Evolutionary conservation across 2,797 vertebrate species (phyloP).

Genomic region (Sciurus carolinensis): DNA sequence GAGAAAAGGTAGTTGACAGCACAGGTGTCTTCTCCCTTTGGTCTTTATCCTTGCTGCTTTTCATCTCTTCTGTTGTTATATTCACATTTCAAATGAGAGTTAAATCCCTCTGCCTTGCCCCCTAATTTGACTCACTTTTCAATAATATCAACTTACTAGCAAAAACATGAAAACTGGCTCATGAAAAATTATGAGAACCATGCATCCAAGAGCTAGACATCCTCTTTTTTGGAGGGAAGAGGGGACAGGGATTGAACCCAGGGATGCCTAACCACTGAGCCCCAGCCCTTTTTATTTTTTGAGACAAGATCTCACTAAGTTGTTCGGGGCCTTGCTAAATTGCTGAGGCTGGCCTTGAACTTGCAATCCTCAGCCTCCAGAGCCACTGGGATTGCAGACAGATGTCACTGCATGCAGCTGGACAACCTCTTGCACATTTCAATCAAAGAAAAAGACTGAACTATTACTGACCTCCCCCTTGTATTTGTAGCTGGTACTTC

Average conservation of each 20-base stretch:
- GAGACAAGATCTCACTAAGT: too few species aligned
- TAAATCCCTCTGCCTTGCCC: constrained; percentile 49
- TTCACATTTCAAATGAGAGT: constrained; percentile 68
- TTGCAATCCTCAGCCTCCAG: too few species aligned
- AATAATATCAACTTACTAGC: constrained; percentile 6
- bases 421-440: background rate
- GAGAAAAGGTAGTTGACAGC: constrained; percentile 65
- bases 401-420: too few species aligned
- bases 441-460: background rate
- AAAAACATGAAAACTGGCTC: background rate
- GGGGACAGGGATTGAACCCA: too few species aligned
- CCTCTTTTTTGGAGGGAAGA: too few species aligned
- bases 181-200: background rate
- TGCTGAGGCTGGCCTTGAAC: too few species aligned
- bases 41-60: constrained; percentile 70
- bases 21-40: background rate
- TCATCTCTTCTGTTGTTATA: constrained; percentile 62
- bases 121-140: constrained; percentile 69
- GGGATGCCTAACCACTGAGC: too few species aligned
- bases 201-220: background rate
- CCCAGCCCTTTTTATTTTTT: too few species aligned
- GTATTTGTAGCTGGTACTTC: background rate
- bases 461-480: background rate
- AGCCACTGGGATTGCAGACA: too few species aligned
- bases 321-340: too few species aligned